Percentiles rank a stretch among this genome's conserved stretches.
Evolutionary conservation across 2,797 vertebrate genomes (phyloP).

Genomic region (Siniperca obscura): DNA sequence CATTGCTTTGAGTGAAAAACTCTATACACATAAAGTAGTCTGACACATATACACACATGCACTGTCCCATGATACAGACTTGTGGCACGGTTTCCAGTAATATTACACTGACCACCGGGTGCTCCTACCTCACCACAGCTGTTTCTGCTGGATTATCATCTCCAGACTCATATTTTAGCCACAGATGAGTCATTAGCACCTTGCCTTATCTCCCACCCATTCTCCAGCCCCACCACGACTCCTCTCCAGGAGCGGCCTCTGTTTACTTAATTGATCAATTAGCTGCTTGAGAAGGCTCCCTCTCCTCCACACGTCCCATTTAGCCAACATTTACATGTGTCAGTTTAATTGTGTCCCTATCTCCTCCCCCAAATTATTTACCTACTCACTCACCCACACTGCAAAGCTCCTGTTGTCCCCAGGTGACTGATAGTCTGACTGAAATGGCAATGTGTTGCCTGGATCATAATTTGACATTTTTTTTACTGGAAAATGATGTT

Average conservation of each 20-base stretch:
- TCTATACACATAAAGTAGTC: neutral
- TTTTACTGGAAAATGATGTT: constrained; percentile 7
- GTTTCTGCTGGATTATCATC: constrained; percentile 51
- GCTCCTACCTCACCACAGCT: constrained; percentile 17
- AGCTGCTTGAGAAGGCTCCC: constrained; percentile 74
- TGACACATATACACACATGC: neutral
- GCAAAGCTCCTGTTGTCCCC: constrained; percentile 65
- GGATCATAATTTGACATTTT: constrained; percentile 40
- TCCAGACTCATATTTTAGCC: constrained; percentile 60
- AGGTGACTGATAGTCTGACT: constrained; percentile 62
- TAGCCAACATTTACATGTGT: constrained; percentile 80
- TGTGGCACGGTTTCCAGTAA: constrained; percentile 14
- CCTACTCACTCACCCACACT: constrained; percentile 71
- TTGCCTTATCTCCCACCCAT: constrained; percentile 64
- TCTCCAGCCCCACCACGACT: constrained; percentile 45
- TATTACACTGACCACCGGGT: constrained; percentile 26
- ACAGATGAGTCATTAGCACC: constrained; percentile 71
- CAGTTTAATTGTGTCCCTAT: constrained; percentile 78
- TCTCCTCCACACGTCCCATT: constrained; percentile 68
- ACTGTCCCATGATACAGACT: neutral
- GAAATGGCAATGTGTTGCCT: constrained; percentile 65
- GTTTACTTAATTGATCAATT: constrained; percentile 85
- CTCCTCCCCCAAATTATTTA: constrained; percentile 80
- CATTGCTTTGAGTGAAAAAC: neutral
- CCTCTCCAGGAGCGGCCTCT: constrained; percentile 65